Evolutionary conservation across 92 coral and sea anemone genomes (phyloP), one percentile per base, ranked within the genome.

Genomic region (Palythoa caribaeorum): DNA sequence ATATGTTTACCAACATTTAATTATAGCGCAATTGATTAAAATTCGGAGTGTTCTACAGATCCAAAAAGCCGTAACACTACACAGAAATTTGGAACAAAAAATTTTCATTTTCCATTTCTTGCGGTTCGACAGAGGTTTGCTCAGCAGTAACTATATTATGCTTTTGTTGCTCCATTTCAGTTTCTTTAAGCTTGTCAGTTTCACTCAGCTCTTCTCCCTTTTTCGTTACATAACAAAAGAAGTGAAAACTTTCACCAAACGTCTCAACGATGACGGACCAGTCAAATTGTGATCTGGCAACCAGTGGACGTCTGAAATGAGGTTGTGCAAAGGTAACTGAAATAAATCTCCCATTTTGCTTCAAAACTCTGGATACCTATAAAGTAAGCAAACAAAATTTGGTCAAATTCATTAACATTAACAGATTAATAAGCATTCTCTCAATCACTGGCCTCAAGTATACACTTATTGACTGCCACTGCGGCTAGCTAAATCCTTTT

Each of bases 311-410:
- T 80, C 96, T 88, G 71, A 93, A 93, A 79, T 93, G 96, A 9
- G 96, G 94, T 86, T 91, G 96, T 50, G 94, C 89, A 81, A 93
- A 93, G 51, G 96, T 91, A 28, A 93, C 90, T 2, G 94, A 88
- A 71, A 86, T 88, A 76, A 93, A 93, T 15, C 79, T 86, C 40
- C 95, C 95, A 69, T 72, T 87, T 28, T 78, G 47, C 59, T 71
- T 87, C 19, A 92, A 62, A 63, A 90, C 86, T 53, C 66, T 44
- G 73, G 95, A 93, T 53, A 93, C 91, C 95, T 93, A 87, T 8
- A 21, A 63, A 77, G 74, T 16, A 19, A 79, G 77, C 20, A 20
- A 69, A 69, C 47, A 40, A 40, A 4, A 44, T 8, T 44, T 44
- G 47, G 28, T 28, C 28, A 28, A 28, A 28, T 28, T 28, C 28